Conservation (phyloP, 2,113 vertebrate genomes). For the Urocitellus parryii region DNA sequence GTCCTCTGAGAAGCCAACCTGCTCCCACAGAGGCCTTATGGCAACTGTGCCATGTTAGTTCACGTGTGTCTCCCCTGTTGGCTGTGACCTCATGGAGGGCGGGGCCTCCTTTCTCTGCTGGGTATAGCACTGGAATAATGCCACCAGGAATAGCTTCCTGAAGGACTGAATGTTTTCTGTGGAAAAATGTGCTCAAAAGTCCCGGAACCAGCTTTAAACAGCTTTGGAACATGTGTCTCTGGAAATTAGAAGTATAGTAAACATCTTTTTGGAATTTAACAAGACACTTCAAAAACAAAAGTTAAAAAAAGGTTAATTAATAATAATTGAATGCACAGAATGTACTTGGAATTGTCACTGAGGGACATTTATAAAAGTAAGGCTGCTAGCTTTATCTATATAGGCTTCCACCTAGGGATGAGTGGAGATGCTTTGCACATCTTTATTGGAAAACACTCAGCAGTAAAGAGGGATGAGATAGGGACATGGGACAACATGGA, state of each 20-base stretch:
- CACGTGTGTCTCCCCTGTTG: neutral
- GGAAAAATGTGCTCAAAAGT: neutral
- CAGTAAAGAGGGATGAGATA: neutral
- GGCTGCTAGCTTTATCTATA: neutral
- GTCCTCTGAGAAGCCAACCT: neutral
- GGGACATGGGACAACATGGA: rapidly evolving
- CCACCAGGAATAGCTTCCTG: neutral
- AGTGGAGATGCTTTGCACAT: neutral
- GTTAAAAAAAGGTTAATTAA: neutral
- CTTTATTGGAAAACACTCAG: neutral
- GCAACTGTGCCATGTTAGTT: neutral
- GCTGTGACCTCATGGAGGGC: neutral
- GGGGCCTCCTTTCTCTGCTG: neutral
- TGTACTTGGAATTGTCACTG: neutral
- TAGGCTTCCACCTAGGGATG: neutral
- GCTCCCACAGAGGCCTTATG: neutral
- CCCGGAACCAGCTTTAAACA: neutral
- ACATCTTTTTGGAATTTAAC: slow-evolving; percentile 43
- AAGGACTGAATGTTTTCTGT: neutral
- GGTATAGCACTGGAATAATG: too few relatives aligned
- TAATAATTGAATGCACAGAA: neutral
- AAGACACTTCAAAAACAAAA: slow-evolving; percentile 10
- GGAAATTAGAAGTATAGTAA: neutral
- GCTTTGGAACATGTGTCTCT: neutral
- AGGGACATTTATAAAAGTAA: neutral